These are phyloP conservation scores for Electrona antarctica DNA, from an alignment of 2,113 vertebrate genomes.

Conservation along the genomic window DNA sequence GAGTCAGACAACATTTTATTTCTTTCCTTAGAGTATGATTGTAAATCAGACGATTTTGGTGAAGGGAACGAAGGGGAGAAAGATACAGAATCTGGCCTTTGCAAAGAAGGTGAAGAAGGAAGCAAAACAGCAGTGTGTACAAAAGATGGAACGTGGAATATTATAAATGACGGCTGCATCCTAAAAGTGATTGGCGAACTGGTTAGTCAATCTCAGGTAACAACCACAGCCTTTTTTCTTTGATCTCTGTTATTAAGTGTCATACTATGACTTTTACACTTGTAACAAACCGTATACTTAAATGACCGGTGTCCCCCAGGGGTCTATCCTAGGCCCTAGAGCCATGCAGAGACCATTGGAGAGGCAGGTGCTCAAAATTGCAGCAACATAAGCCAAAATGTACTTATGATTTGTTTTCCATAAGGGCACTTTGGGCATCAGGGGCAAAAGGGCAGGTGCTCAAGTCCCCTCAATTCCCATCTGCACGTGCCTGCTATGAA, in stretches of 20 bases:
- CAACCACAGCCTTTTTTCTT: too few relatives aligned
- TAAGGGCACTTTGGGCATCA: too few relatives aligned
- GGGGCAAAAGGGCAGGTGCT: too few relatives aligned
- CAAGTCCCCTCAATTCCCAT: too few relatives aligned
- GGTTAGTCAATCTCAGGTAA: slow-evolving; percentile 43
- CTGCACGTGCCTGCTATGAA: too few relatives aligned
- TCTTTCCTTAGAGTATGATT: background rate
- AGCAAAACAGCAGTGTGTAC: background rate
- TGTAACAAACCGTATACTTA: background rate
- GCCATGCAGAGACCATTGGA: too few relatives aligned
- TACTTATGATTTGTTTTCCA: too few relatives aligned
- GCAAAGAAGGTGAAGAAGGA: background rate
- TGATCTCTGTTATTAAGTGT: too few relatives aligned
- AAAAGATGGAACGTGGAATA: fast-evolving
- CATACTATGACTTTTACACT: too few relatives aligned
- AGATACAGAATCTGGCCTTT: fast-evolving
- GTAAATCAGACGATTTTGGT: slow-evolving; percentile 1
- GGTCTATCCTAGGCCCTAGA: background rate
- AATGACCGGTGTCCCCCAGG: background rate
- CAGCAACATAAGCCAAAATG: background rate
- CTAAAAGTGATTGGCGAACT: background rate
- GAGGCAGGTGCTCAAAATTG: background rate
- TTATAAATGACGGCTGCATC: slow-evolving; percentile 33
- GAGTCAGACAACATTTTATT: background rate
- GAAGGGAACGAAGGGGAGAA: background rate